Conservation (phyloP, 2,888 invertebrate genomes). For the Glyphotaelius pellucidus region DNA sequence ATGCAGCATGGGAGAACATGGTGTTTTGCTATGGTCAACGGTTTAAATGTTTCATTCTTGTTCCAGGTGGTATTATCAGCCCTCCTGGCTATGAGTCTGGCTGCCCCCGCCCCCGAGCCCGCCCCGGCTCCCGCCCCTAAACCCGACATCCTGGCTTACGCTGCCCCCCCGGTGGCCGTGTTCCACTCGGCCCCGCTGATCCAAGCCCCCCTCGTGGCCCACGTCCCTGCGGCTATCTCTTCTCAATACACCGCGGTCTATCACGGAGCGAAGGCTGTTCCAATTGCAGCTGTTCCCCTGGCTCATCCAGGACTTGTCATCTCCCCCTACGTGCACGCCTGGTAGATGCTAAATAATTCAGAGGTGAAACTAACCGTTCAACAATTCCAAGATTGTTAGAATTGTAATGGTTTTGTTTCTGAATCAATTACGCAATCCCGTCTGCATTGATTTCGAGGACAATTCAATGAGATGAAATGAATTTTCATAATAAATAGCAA, state of each 20-base stretch:
- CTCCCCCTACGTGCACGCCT: conserved; percentile 52
- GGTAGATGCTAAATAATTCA: conserved; percentile 32
- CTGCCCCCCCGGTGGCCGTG: conserved; percentile 61
- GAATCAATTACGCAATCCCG: not conserved
- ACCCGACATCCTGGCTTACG: conserved; percentile 65
- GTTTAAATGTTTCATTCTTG: not conserved
- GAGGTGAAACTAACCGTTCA: not conserved
- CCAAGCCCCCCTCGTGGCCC: conserved; percentile 60
- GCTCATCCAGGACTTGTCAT: conserved; percentile 53
- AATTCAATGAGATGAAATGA: not conserved
- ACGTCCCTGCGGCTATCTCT: conserved; percentile 65
- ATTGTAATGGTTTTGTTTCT: not conserved
- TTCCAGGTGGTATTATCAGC: conserved; percentile 73
- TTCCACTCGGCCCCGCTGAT: conserved; percentile 58
- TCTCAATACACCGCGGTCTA: conserved; percentile 66
- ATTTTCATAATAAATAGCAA: not conserved
- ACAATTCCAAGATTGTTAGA: not conserved
- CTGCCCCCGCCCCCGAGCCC: conserved; percentile 67
- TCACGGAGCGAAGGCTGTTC: conserved; percentile 59
- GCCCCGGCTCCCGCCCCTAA: conserved; percentile 55
- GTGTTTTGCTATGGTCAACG: not conserved
- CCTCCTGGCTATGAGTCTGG: conserved; percentile 73
- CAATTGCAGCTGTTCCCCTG: conserved; percentile 42
- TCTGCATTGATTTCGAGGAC: not conserved
- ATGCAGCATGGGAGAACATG: not conserved